These are phyloP conservation scores for Philereme transversata DNA, from an alignment of 2,888 invertebrate genomes.

Conservation along the genomic window DNA sequence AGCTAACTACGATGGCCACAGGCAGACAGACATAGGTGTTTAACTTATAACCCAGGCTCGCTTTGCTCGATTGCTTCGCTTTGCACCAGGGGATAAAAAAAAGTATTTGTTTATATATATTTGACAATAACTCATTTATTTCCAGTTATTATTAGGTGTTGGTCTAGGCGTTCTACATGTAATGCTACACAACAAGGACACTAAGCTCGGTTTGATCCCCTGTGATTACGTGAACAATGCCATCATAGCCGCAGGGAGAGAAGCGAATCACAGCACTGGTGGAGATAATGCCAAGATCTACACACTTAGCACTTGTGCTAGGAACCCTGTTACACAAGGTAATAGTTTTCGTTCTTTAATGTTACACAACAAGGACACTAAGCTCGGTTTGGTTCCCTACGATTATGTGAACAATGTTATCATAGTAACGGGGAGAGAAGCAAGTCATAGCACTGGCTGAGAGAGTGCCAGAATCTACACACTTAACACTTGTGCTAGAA, in stretches of 20 bases:
- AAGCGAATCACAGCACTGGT: conserved; percentile 15
- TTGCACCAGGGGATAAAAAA: background rate
- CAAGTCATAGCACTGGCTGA: conserved; percentile 14
- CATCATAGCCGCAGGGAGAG: conserved; percentile 29
- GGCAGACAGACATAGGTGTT: too few relatives aligned
- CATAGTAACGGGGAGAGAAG: conserved; percentile 29
- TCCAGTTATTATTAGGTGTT: conserved; percentile 4
- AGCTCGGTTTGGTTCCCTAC: conserved; percentile 14
- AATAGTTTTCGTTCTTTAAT: background rate
- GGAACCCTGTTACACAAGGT: conserved; percentile 7
- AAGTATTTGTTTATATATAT: background rate
- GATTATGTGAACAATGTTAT: conserved; percentile 35
- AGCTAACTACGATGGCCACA: too few relatives aligned
- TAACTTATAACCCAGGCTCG: background rate
- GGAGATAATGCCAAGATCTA: conserved; percentile 26
- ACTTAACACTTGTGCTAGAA: conserved; percentile 10
- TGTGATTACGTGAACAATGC: conserved; percentile 35
- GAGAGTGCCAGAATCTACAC: conserved; percentile 25
- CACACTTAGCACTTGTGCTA: conserved; percentile 11
- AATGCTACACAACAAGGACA: background rate
- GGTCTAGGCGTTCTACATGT: conserved; percentile 27
- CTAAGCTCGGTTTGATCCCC: conserved; percentile 11
- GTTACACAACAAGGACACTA: background rate
- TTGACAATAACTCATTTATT: background rate
- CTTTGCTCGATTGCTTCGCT: too few relatives aligned